phyloP scores from a whole-genome alignment of 2,888 invertebrate genomes.

The Zygogramma bicolorata region DNA sequence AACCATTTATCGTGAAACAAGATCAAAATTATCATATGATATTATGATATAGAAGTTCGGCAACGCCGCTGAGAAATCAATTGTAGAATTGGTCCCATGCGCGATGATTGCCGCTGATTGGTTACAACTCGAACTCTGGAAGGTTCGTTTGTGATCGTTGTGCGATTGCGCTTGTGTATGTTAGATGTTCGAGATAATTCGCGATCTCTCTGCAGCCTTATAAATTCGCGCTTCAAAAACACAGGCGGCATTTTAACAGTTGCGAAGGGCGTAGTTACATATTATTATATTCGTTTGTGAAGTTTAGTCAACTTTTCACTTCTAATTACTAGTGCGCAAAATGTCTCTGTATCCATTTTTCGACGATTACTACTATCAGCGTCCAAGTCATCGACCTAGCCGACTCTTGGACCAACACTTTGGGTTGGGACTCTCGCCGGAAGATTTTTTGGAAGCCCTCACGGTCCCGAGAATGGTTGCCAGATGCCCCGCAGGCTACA shows the following conservation, averaged over 20 bases:
- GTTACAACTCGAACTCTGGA: too few relatives aligned
- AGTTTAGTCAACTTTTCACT: too few relatives aligned
- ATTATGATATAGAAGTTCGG: too few relatives aligned
- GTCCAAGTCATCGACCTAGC: not conserved
- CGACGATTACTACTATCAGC: not conserved
- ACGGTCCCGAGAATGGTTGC: not conserved
- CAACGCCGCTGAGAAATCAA: too few relatives aligned
- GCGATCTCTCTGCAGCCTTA: not conserved
- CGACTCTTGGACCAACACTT: constrained; percentile 13
- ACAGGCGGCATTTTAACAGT: not conserved
- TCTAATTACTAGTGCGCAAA: not conserved
- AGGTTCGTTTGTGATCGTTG: too few relatives aligned
- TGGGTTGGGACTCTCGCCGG: constrained; percentile 1
- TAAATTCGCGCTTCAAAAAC: not conserved
- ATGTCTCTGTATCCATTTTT: constrained; percentile 9
- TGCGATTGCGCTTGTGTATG: not conserved
- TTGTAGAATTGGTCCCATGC: too few relatives aligned
- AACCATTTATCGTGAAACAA: too few relatives aligned
- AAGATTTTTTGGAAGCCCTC: constrained; percentile 1
- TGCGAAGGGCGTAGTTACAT: too few relatives aligned
- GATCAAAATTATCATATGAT: too few relatives aligned
- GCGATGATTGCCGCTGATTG: too few relatives aligned
- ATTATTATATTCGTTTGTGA: too few relatives aligned
- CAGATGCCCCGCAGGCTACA: not conserved
- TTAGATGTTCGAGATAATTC: not conserved